Percentiles rank a stretch among this genome's conserved stretches.
These are phyloP conservation scores for Anarhynchus alexandrinus DNA, from an alignment of 2,113 vertebrate genomes.

Conservation along the genomic window DNA sequence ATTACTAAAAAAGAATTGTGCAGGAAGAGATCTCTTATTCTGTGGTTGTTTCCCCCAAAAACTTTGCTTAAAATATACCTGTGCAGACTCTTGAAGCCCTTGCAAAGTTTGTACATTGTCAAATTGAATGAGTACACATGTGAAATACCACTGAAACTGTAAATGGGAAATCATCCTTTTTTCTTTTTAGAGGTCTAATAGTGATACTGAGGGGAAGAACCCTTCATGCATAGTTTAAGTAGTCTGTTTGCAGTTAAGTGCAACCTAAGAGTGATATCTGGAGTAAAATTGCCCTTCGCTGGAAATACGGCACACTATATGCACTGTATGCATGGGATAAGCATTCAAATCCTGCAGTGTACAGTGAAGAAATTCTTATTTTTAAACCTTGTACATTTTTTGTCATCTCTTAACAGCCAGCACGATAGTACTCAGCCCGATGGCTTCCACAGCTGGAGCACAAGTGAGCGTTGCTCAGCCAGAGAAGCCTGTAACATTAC, in stretches of 20 bases:
- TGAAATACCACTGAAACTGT: background rate
- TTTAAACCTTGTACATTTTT: background rate
- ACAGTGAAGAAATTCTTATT: background rate
- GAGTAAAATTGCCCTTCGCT: background rate
- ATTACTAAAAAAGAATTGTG: background rate
- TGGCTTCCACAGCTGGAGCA: conserved; percentile 79
- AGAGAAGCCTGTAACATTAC: conserved; percentile 85
- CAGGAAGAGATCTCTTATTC: background rate
- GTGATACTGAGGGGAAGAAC: background rate
- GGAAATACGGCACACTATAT: background rate
- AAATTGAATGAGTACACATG: background rate
- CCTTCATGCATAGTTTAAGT: background rate
- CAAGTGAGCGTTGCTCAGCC: conserved; percentile 80
- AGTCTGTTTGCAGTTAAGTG: background rate
- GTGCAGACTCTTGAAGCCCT: background rate
- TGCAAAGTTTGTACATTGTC: background rate
- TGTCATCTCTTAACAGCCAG: conserved; percentile 71
- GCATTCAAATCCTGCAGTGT: background rate
- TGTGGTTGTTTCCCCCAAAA: background rate
- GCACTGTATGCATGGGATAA: background rate
- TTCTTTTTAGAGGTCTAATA: background rate
- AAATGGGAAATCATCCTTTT: background rate
- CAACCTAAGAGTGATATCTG: background rate
- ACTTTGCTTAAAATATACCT: background rate
- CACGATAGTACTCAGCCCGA: conserved; percentile 81